Conservation (phyloP, 2,113 vertebrate species). For the Origma solitaria region DNA sequence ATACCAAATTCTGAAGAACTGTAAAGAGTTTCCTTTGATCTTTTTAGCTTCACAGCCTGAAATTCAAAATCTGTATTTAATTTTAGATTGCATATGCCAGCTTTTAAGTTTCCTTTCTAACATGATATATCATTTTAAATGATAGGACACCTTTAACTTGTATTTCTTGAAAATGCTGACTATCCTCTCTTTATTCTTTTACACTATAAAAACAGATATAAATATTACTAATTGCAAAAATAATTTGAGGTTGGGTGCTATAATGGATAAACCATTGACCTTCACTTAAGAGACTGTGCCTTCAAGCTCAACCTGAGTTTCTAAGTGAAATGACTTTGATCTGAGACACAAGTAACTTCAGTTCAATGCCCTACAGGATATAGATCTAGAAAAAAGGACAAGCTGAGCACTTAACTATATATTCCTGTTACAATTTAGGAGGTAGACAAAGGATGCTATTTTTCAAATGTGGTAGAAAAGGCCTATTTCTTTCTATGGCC, state of each 20-base stretch:
- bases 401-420: conserved; percentile 19
- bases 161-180: conserved; percentile 75
- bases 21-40: conserved; percentile 79
- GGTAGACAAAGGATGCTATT: conserved; percentile 7
- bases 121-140: conserved; percentile 78
- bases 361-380: conserved; percentile 59
- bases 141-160: conserved; percentile 74
- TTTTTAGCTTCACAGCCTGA: conserved; percentile 77
- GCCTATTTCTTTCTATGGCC: neutral
- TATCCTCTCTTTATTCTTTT: conserved; percentile 68
- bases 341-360: conserved; percentile 60
- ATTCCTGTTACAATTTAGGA: conserved; percentile 29
- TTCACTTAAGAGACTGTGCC: conserved; percentile 60
- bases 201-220: conserved; percentile 72
- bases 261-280: conserved; percentile 70
- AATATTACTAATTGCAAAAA: conserved; percentile 72
- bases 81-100: conserved; percentile 77
- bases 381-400: conserved; percentile 49
- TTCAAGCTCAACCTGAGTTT: conserved; percentile 61
- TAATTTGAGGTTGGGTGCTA: conserved; percentile 61
- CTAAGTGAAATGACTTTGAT: conserved; percentile 68
- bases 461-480: conserved; percentile 34
- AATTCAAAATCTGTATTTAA: conserved; percentile 82
- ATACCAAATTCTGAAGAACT: conserved; percentile 78
- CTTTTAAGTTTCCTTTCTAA: conserved; percentile 78